phyloP scores from a whole-genome alignment of 2,797 vertebrate genomes.

The Streptopelia turtur region DNA sequence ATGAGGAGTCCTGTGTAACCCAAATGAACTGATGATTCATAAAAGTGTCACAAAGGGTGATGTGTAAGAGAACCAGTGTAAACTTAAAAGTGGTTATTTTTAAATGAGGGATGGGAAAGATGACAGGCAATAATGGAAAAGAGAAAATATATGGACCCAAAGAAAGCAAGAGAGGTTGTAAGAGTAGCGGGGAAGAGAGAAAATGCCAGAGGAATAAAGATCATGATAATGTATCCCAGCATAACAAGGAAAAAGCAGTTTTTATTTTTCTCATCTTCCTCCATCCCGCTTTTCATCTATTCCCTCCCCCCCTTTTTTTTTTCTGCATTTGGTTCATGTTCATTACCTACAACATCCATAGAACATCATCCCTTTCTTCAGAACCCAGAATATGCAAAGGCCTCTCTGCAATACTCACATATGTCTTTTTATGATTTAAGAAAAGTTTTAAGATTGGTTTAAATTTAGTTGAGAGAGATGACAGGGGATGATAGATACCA shows the following conservation, averaged over 20 bases:
- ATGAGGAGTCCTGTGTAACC: neutral
- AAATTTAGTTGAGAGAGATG: neutral
- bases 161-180: neutral
- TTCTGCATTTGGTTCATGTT: neutral
- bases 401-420: neutral
- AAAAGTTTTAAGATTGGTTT: neutral
- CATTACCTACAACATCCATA: neutral
- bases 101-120: neutral
- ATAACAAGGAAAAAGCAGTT: neutral
- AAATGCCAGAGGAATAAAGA: neutral
- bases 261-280: neutral
- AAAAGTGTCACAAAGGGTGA: neutral
- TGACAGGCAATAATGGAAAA: neutral
- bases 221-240: neutral
- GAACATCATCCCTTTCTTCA: neutral
- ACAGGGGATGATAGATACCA: neutral
- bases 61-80: neutral
- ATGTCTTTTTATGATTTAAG: neutral
- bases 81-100: neutral
- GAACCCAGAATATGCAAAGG: neutral
- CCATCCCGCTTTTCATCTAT: neutral
- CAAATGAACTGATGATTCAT: neutral
- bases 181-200: neutral
- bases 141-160: neutral
- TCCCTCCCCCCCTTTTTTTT: fast-evolving